Base-by-base conservation (phyloP, 2,888 invertebrate genomes). In the Dugesia japonica region DNA sequence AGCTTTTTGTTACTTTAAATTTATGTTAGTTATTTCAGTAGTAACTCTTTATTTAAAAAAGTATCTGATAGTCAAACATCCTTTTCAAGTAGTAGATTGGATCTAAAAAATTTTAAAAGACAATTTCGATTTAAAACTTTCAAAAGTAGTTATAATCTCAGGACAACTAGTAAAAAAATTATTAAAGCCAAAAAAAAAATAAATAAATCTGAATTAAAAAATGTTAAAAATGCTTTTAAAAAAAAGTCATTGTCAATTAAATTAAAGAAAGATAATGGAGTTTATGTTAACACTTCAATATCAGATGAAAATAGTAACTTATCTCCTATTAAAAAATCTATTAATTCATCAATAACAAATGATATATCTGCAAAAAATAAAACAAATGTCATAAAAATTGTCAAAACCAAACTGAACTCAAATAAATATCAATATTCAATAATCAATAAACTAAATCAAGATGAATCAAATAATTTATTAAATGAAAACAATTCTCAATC, bases 261-360 rank as follows among this genome's bases (percentile, higher is more conserved):
- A 23, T 56, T 56, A n/a, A 56, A 56, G 23, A 56, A 56, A 56
- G 56, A 56, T 56, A 56, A 56, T 23, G 56, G 56, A 56, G 56
- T 56, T 56, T 56, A 56, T 56, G 23, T 56, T n/a, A 56, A 56
- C 17, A 56, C 56, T 4, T 56, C 56, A 23, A 13, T 31, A 31
- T 31, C 31, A 13, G 4, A 4, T 13, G 4, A 13, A 13, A 13
- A 31, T 31, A 31, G 13, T 7, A 4, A 31, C 13, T 4, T 13
- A 13, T 13, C 13, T 4, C 4, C 4, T 31, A 31, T 31, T 31
- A 13, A 31, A 31, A 31, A 31, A 13, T 31, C 31, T 7, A 31
- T 7, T 31, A 31, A 7, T 31, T 31, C 31, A 31, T 7, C 4
- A 7, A 13, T 13, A 13, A 13, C 4, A 31, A 31, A 31, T 7